Evolutionary conservation across 2,888 invertebrate species (phyloP), one percentile per base, ranked within the genome.

Genomic region (Notodonta ziczac): DNA sequence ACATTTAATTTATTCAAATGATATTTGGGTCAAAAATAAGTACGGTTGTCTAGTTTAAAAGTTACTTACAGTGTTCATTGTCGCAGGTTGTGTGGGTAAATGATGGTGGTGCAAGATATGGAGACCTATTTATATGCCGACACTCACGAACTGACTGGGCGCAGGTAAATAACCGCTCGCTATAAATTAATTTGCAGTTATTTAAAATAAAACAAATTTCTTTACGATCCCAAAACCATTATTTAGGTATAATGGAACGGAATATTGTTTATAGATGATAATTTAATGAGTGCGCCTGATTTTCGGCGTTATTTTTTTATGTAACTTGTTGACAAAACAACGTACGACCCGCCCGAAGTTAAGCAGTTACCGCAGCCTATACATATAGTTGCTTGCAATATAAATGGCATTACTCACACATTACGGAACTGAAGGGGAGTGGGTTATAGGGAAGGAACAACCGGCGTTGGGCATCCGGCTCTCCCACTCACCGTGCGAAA

Each of bases 51-150:
- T 50, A 9, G n/a, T 50, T 16, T 50, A 50, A 46, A 44, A 61
- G 46, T 13, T 77, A 89, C 90, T 90, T 70, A 91, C 91, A 67
- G 85, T 87, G 81, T 89, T 90, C 91, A 91, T 91, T 78, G 80
- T 88, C 76, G 65, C 77, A 78, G 74, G 68, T 77, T 73, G 77
- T 67, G 71, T 72, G 69, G 66, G 69, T 69, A 65, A 84, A 78
- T 87, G 84, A 69, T 65, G 70, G 61, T 70, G 65, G 63, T 73
- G 65, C 56, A 52, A 60, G 67, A 57, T 61, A 61, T 60, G 16
- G 65, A 72, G 69, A 73, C 71, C 78, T 89, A 86, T 90, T 80
- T 89, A 90, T 89, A 87, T 74, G 65, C 57, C 40, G 56, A 59
- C 60, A 59, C 53, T 58, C 64, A 46, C 65, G 56, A 53, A 56